phyloP scores from a whole-genome alignment of 1,140 invertebrate species.

The Lamellibrachia luymesi region DNA sequence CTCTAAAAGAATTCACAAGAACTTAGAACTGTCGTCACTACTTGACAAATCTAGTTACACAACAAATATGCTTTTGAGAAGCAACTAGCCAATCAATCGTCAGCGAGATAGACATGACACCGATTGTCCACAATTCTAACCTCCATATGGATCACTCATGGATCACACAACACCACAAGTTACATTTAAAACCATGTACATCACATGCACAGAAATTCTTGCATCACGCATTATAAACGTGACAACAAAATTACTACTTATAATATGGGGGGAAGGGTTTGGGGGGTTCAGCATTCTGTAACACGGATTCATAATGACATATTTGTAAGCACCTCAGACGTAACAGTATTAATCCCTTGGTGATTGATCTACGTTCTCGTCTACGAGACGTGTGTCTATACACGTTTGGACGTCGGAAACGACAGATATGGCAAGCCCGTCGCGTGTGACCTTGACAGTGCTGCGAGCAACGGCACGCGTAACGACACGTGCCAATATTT shows the following conservation, averaged over 20 bases:
- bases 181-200: neutral
- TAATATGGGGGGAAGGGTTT: neutral
- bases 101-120: neutral
- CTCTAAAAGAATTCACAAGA: neutral
- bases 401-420: neutral
- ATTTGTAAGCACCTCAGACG: neutral
- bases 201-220: neutral
- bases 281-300: neutral
- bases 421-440: neutral
- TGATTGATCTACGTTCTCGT: neutral
- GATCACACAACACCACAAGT: neutral
- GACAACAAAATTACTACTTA: neutral
- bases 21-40: neutral
- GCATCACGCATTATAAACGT: neutral
- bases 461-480: neutral
- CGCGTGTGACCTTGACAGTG: neutral
- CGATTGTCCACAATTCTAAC: neutral
- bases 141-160: neutral
- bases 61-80: neutral
- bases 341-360: neutral
- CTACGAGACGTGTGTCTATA: too few relatives aligned
- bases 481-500: neutral
- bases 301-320: neutral
- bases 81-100: neutral
- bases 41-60: neutral